A percentile compares a stretch with the other conserved stretches of the same genome.
Conservation (phyloP, 2,797 vertebrate species). For the Sebastes paucispinis region DNA sequence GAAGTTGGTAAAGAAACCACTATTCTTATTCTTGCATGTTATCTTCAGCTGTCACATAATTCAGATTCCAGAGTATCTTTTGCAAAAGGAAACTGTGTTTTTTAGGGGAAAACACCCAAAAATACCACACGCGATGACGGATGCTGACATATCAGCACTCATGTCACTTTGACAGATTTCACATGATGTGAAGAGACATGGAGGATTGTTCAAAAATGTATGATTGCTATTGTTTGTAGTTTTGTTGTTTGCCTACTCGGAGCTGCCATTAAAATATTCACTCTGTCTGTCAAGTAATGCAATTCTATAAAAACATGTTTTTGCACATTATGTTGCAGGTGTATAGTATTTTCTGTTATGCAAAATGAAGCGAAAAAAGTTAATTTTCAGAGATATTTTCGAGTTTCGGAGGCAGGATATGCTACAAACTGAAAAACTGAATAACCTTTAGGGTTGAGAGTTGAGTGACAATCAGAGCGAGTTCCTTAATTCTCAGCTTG, state of each 20-base stretch:
- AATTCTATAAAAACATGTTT: background rate
- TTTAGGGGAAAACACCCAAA: constrained; percentile 7
- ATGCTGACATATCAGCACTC: constrained; percentile 25
- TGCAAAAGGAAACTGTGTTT: constrained; percentile 10
- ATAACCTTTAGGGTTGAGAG: constrained; percentile 22
- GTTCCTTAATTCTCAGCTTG: constrained; percentile 12
- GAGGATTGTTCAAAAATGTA: constrained; percentile 42
- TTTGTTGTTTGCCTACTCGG: background rate
- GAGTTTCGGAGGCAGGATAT: background rate
- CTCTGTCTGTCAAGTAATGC: background rate
- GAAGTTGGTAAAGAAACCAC: constrained; percentile 5
- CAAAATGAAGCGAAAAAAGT: background rate
- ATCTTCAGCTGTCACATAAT: constrained; percentile 12
- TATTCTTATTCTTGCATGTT: background rate
- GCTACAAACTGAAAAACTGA: constrained; percentile 8
- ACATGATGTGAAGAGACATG: constrained; percentile 1
- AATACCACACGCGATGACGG: constrained; percentile 18
- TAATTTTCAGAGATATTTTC: background rate
- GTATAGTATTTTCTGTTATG: background rate
- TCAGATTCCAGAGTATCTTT: background rate
- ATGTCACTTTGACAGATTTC: constrained; percentile 25
- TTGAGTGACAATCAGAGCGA: constrained; percentile 9
- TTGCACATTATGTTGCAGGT: background rate
- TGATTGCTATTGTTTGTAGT: constrained; percentile 23
- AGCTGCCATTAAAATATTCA: constrained; percentile 19